Evolutionary conservation across 2,888 invertebrate genomes (phyloP).

Genomic region (Notodonta dromedarius): DNA sequence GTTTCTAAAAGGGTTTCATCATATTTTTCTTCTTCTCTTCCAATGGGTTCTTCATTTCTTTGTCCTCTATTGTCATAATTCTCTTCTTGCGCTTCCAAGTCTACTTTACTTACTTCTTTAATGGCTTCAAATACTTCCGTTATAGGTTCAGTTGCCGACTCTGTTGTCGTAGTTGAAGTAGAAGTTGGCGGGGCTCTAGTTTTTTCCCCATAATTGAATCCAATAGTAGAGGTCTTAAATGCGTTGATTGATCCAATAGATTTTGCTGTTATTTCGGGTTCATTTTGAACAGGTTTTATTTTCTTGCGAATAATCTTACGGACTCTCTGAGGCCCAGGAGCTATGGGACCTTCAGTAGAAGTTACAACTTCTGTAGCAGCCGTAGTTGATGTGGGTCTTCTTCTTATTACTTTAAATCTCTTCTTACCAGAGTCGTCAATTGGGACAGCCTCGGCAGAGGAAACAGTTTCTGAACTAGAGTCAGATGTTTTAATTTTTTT

Average conservation of each 20-base stretch:
- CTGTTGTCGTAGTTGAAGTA: conserved; percentile 34
- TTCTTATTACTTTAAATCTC: conserved; percentile 67
- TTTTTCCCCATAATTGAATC: conserved; percentile 73
- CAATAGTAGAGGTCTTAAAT: conserved; percentile 39
- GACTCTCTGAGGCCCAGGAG: conserved; percentile 49
- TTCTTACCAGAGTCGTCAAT: conserved; percentile 65
- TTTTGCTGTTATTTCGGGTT: conserved; percentile 56
- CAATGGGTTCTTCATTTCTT: conserved; percentile 23
- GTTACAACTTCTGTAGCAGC: conserved; percentile 35
- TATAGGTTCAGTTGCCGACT: conserved; percentile 40
- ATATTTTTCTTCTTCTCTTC: conserved; percentile 31
- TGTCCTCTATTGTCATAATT: conserved; percentile 13
- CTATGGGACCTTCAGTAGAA: conserved; percentile 39
- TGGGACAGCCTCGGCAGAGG: conserved; percentile 54
- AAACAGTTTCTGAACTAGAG: conserved; percentile 36
- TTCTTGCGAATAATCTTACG: conserved; percentile 75
- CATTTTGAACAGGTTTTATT: conserved; percentile 56
- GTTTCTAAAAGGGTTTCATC: conserved; percentile 23
- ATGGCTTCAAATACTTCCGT: conserved; percentile 41
- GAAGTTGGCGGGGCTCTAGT: conserved; percentile 28
- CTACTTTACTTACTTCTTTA: conserved; percentile 28
- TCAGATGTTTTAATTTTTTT: conserved; percentile 57
- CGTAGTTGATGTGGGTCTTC: conserved; percentile 61
- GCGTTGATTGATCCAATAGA: conserved; percentile 52
- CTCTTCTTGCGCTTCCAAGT: conserved; percentile 7